Evolutionary conservation across 2,113 vertebrate species (phyloP).

Genomic region (Stigmatopora argus): DNA sequence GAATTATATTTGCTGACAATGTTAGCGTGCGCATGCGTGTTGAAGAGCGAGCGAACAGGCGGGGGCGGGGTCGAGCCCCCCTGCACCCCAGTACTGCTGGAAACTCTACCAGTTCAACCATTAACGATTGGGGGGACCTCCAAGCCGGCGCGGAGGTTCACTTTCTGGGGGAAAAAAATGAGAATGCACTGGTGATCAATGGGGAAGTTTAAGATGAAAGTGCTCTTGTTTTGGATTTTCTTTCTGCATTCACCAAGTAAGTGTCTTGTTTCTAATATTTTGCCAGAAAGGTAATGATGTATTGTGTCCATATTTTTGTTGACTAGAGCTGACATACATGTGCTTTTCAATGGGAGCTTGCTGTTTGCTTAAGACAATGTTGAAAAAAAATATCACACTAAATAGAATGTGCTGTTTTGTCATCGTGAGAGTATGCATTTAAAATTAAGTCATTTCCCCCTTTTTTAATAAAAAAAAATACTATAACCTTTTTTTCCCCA

Average conservation of each 20-base stretch:
- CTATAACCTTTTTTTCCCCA: neutral
- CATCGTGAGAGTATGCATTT: neutral
- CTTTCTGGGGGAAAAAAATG: conserved; percentile 38
- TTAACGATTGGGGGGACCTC: conserved; percentile 9
- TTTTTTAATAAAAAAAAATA: neutral
- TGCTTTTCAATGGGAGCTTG: neutral
- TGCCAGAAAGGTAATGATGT: neutral
- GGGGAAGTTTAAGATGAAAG: conserved; percentile 62
- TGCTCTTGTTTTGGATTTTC: conserved; percentile 46
- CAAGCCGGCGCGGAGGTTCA: conserved; percentile 13
- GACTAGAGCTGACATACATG: neutral
- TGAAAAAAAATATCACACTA: neutral
- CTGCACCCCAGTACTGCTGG: conserved; percentile 7
- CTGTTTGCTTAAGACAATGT: neutral
- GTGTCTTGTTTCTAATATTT: conserved; percentile 11
- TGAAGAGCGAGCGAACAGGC: neutral
- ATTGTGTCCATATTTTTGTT: neutral
- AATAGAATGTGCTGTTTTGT: neutral
- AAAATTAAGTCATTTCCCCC: neutral
- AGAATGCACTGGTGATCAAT: conserved; percentile 56
- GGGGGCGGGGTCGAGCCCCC: neutral
- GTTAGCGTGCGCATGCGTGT: conserved; percentile 52
- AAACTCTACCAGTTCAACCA: conserved; percentile 5
- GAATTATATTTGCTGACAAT: neutral
- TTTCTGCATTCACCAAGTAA: conserved; percentile 64